Percentiles rank a stretch among this genome's conserved stretches.
phyloP scores from a whole-genome alignment of 1,140 invertebrate species.

The Tenebrio molitor region DNA sequence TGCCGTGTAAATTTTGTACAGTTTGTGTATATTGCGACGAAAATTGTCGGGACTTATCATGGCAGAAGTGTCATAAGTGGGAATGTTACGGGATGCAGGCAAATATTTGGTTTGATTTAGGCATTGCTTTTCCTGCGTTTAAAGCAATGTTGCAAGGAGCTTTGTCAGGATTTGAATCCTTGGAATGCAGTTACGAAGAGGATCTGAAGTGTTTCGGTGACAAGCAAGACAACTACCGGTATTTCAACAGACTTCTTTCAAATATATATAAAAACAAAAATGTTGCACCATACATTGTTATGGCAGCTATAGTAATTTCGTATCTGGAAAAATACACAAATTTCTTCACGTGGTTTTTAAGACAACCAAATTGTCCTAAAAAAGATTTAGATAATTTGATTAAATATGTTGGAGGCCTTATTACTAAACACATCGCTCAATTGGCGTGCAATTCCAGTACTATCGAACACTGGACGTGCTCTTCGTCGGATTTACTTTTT shows the following conservation, averaged over 20 bases:
- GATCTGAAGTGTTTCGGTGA: slow-evolving; percentile 68
- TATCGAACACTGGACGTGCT: slow-evolving; percentile 59
- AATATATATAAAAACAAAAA: slow-evolving; percentile 60
- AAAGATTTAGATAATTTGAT: slow-evolving; percentile 66
- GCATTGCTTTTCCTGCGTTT: slow-evolving; percentile 82
- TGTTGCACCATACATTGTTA: slow-evolving; percentile 63
- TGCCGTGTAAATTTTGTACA: slow-evolving; percentile 73
- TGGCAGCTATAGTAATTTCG: slow-evolving; percentile 70
- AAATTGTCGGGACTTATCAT: slow-evolving; percentile 73
- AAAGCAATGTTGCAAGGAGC: slow-evolving; percentile 72
- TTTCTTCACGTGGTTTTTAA: slow-evolving; percentile 66
- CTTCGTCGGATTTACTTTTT: slow-evolving; percentile 56
- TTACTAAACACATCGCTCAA: slow-evolving; percentile 82
- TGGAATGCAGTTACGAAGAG: slow-evolving; percentile 65
- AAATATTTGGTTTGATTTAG: slow-evolving; percentile 75
- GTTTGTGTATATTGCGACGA: slow-evolving; percentile 77
- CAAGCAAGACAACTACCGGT: slow-evolving; percentile 64
- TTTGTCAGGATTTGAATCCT: slow-evolving; percentile 62
- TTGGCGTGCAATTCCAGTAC: slow-evolving; percentile 80
- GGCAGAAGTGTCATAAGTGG: slow-evolving; percentile 77
- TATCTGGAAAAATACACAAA: slow-evolving; percentile 71
- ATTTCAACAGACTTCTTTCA: slow-evolving; percentile 67
- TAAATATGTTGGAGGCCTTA: slow-evolving; percentile 70
- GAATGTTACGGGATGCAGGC: slow-evolving; percentile 79
- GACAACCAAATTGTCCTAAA: slow-evolving; percentile 54